These are phyloP conservation scores for Limosa lapponica DNA, from an alignment of 2,797 vertebrate genomes.

Conservation along the genomic window DNA sequence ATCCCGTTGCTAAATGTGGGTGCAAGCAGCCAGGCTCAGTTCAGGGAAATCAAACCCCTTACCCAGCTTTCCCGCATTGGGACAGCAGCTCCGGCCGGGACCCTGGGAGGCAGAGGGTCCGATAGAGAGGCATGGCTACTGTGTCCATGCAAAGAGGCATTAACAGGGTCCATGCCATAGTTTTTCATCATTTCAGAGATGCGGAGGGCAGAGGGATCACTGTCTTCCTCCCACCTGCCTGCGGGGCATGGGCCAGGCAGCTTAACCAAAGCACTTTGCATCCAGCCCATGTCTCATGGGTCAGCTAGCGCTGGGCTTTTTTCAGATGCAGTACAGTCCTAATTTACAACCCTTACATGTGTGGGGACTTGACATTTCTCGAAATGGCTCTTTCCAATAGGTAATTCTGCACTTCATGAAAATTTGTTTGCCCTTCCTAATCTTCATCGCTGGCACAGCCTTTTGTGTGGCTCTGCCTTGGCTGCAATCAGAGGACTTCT, in stretches of 20 bases:
- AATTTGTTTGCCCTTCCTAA: constrained; percentile 36
- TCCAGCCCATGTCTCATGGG: background rate
- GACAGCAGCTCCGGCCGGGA: background rate
- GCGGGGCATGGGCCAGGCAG: background rate
- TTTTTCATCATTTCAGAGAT: background rate
- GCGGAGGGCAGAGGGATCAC: background rate
- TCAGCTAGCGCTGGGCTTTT: background rate
- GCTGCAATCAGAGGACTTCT: constrained; percentile 1
- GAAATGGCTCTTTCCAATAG: background rate
- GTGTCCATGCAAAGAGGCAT: background rate
- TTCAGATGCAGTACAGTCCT: background rate
- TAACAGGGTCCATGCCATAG: background rate
- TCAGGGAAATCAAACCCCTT: background rate
- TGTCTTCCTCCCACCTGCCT: background rate
- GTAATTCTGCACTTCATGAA: constrained; percentile 10
- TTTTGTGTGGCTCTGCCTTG: background rate
- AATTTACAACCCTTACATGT: background rate
- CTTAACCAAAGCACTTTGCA: background rate
- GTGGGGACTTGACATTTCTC: background rate
- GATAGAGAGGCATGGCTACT: background rate
- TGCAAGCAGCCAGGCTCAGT: background rate
- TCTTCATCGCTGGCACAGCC: background rate
- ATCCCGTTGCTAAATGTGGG: fast-evolving
- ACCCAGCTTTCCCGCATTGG: fast-evolving
- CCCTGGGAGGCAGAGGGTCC: background rate